These are phyloP conservation scores for Cariama cristata DNA, from an alignment of 2,113 vertebrate genomes.

Conservation along the genomic window DNA sequence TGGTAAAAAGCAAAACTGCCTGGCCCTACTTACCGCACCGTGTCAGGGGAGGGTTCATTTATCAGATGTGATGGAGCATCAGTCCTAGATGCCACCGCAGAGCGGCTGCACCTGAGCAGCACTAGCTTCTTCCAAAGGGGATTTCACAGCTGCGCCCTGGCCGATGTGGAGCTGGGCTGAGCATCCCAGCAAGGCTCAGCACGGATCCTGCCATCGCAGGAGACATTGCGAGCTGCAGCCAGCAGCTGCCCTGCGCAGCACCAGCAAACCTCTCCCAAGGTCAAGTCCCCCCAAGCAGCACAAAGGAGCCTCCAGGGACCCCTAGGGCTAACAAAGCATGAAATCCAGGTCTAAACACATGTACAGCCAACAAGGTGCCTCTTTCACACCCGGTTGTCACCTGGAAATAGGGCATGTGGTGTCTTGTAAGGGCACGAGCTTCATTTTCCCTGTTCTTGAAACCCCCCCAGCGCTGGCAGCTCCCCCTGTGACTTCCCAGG, in stretches of 20 bases:
- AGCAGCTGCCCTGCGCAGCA: background rate
- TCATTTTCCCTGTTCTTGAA: background rate
- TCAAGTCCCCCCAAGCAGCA: background rate
- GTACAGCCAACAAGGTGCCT: background rate
- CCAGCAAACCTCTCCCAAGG: conserved; percentile 10
- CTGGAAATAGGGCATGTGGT: background rate
- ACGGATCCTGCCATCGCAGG: background rate
- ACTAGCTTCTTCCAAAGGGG: background rate
- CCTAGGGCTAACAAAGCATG: background rate
- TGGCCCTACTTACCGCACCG: background rate
- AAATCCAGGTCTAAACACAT: conserved; percentile 15
- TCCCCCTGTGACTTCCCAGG: background rate
- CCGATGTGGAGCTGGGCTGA: rapidly evolving
- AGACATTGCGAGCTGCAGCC: rapidly evolving
- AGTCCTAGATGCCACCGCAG: rapidly evolving
- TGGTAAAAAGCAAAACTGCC: background rate
- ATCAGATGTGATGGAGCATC: background rate
- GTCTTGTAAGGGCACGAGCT: background rate
- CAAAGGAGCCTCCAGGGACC: background rate
- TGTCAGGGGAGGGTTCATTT: background rate
- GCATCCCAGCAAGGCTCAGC: background rate
- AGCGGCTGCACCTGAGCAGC: background rate
- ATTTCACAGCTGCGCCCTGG: background rate
- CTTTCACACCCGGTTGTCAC: background rate
- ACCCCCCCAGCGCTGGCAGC: background rate